Evolutionary conservation across 2,797 vertebrate species (phyloP), one percentile per base, ranked within the genome.

Genomic region (Syngnathus acus): DNA sequence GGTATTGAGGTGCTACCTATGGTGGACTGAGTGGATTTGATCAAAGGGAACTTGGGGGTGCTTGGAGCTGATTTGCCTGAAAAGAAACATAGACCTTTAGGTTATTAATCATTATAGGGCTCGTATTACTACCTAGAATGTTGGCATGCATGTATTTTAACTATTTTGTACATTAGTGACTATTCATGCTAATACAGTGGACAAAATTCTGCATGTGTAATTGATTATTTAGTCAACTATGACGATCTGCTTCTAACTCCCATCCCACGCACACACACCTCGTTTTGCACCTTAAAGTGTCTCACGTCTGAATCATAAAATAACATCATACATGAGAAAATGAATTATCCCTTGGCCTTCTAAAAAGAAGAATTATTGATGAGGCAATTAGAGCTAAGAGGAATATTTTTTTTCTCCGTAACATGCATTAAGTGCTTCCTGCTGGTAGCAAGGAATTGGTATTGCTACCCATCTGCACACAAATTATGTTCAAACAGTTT

Each of bases 21-120:
- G 75, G 79, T 90, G 77, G 84, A 89, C 72, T 82, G 83, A 73
- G 89, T 90, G 88, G 84, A 73, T 85, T 89, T 90, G 83, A 88
- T 91, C 91, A 86, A 23, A 43, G 82, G 85, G 84, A 80, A 67
- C 73, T 79, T 81, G 72, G 79, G 74, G 78, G 82, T 84, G 88
- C 84, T 74, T 88, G 89, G 69, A 87, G 79, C 78, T 76, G 78
- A 87, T 79, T 88, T 78, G 75, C 88, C 92, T 94, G 92, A 71
- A 93, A 91, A 83, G 86, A 80, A 87, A 92, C 71, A 93, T 80
- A 89, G 9, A 86, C 58, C 82, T 80, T 74, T 67, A 74, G 72
- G 72, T 89, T 88, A 86, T 77, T 55, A 69, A 61, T 37, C 50
- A 53, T 65, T 61, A 47, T 10, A 42, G 65, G 62, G 59, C 60